Evolutionary conservation across 1,140 invertebrate species (phyloP).

Genomic region (Zelostemma sp.): DNA sequence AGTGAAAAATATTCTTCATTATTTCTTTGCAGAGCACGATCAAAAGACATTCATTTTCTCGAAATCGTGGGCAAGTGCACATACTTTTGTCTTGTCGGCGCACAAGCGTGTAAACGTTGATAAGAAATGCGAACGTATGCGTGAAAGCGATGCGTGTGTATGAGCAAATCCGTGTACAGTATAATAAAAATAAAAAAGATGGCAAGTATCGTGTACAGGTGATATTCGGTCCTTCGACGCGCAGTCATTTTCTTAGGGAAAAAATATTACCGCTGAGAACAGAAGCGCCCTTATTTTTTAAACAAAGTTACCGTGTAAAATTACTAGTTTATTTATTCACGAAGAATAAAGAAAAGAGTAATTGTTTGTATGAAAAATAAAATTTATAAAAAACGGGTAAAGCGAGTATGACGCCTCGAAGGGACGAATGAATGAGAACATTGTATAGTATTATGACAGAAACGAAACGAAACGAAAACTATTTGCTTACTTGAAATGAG

Average conservation of each 20-base stretch:
- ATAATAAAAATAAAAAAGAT: constrained; percentile 42
- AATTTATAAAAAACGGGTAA: too few relatives aligned
- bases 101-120: constrained; percentile 33
- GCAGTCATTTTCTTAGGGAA: constrained; percentile 46
- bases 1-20: constrained; percentile 20
- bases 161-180: constrained; percentile 56
- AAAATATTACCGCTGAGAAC: too few relatives aligned
- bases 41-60: too few relatives aligned
- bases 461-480: constrained; percentile 54
- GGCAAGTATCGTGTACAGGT: constrained; percentile 42
- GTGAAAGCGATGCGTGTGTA: constrained; percentile 34
- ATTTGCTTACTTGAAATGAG: constrained; percentile 58
- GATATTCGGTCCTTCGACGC: too few relatives aligned
- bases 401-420: too few relatives aligned
- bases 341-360: too few relatives aligned
- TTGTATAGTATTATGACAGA: constrained; percentile 56
- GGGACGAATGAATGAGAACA: constrained; percentile 57
- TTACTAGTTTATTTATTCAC: too few relatives aligned
- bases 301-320: too few relatives aligned
- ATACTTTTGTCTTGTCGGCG: constrained; percentile 36
- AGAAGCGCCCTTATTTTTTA: too few relatives aligned
- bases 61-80: constrained; percentile 9
- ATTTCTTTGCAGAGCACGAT: constrained; percentile 36
- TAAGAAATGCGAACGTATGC: constrained; percentile 17
- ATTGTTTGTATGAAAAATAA: too few relatives aligned